A percentile compares a stretch with the other conserved stretches of the same genome.
Conservation (phyloP, 53 echinoderm and acorn worm species). For the Actinopyga echinites region DNA sequence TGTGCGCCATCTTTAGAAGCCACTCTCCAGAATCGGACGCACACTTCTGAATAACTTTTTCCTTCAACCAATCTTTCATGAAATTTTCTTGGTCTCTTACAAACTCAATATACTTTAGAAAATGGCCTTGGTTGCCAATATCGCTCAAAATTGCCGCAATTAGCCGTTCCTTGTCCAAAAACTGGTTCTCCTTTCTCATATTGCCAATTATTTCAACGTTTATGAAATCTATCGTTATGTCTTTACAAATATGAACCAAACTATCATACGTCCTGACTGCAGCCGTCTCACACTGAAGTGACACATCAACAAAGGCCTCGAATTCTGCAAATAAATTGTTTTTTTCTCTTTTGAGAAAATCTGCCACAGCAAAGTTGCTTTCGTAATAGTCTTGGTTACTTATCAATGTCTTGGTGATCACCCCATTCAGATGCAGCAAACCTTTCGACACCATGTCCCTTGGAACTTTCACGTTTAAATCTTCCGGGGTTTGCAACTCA, state of each 20-base stretch:
- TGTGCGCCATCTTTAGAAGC: background rate
- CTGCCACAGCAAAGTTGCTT: background rate
- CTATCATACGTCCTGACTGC: background rate
- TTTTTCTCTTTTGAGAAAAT: background rate
- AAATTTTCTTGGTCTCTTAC: background rate
- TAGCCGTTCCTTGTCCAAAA: slow-evolving; percentile 16
- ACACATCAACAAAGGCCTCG: slow-evolving; percentile 3
- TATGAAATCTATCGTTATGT: background rate
- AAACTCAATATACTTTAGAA: background rate
- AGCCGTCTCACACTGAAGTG: background rate
- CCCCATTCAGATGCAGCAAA: background rate
- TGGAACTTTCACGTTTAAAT: background rate
- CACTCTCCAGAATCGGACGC: background rate
- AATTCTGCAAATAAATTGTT: background rate
- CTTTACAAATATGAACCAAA: slow-evolving; percentile 12
- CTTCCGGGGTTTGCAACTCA: background rate
- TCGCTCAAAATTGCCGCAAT: background rate
- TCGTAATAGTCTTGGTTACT: background rate
- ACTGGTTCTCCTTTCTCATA: background rate
- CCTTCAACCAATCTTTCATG: slow-evolving; percentile 1
- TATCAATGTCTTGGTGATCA: background rate
- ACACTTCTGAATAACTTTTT: background rate
- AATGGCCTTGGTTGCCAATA: background rate
- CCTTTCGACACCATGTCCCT: background rate
- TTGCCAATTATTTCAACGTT: background rate